Evolutionary conservation across 2,113 vertebrate genomes (phyloP), one percentile per base, ranked within the genome.

Genomic region (Apodemus sylvaticus): DNA sequence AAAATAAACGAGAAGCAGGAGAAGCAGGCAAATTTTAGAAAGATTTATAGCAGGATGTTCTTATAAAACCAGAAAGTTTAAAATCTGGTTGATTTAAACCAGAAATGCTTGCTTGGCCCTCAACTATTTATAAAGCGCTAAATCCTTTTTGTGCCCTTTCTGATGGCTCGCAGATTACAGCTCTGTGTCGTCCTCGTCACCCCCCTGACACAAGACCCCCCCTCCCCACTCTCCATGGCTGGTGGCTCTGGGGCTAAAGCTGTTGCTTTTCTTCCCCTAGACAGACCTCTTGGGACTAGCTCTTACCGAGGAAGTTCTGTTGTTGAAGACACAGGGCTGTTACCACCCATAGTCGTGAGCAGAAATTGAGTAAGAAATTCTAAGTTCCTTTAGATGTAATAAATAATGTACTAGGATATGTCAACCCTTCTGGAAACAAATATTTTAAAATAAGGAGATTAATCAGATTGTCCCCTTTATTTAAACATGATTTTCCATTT

Each of bases 21-120:
- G 92, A 97, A 95, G 81, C 89, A 90, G 81, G 89, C 71, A 95
- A 70, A 73, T 96, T 85, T 79, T 92, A 93, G 31, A 82, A 90
- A 96, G 89, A 83, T 95, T 96, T 97, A 98, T 89, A 78, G 95
- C 96, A 95, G 90, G 89, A 86, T 96, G 95, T 97, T 94, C 97
- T 97, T 97, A 86, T 97, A 97, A 97, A 97, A 93, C 58, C n/a
- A 94, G 70, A 89, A 95, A 76, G 96, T 98, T 97, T 96, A 73
- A 96, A 95, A 97, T 81, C 87, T 58, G 17, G 88, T 86, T 83
- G 96, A 90, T 94, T 97, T 96, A 97, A 97, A 93, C 96, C 96
- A 79, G 93, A 97, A 93, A 31, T 86, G 92, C 68, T 93, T 95
- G 85, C 96, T 97, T 96, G 96, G 85, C 81, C 92, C 93, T 97